Percentiles rank a stretch among this genome's conserved stretches.
These are phyloP conservation scores for Fulmarus glacialis DNA, from an alignment of 2,113 vertebrate genomes.

Conservation along the genomic window DNA sequence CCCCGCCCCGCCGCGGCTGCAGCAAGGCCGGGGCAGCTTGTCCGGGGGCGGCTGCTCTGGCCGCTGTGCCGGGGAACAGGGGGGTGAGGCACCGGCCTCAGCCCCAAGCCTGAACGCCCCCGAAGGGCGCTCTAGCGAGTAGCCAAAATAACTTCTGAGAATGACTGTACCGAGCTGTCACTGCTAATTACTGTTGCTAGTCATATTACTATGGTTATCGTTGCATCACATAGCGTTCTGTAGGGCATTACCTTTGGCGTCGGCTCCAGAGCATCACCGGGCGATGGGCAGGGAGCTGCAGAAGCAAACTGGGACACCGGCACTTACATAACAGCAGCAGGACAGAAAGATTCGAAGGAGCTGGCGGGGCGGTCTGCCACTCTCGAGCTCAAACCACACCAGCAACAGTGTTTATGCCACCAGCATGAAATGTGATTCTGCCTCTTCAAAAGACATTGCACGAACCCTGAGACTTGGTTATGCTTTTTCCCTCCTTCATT, in stretches of 20 bases:
- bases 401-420: background rate
- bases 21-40: background rate
- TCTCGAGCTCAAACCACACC: background rate
- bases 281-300: background rate
- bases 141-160: background rate
- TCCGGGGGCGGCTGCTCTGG: background rate
- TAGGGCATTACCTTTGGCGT: slow-evolving; percentile 21
- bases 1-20: background rate
- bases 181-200: background rate
- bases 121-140: background rate
- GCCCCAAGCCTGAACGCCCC: background rate
- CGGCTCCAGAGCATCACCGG: background rate
- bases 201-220: background rate
- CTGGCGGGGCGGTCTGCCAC: background rate
- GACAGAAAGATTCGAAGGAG: background rate
- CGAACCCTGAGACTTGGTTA: background rate
- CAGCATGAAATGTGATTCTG: background rate
- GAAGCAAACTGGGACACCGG: slow-evolving; percentile 28
- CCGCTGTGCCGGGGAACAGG: background rate
- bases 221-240: background rate
- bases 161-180: background rate
- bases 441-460: background rate
- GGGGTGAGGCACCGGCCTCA: background rate
- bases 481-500: background rate
- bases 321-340: slow-evolving; percentile 36